Evolutionary conservation across 2,888 invertebrate species (phyloP), one percentile per base, ranked within the genome.

Genomic region (Eubasilissa splendida): DNA sequence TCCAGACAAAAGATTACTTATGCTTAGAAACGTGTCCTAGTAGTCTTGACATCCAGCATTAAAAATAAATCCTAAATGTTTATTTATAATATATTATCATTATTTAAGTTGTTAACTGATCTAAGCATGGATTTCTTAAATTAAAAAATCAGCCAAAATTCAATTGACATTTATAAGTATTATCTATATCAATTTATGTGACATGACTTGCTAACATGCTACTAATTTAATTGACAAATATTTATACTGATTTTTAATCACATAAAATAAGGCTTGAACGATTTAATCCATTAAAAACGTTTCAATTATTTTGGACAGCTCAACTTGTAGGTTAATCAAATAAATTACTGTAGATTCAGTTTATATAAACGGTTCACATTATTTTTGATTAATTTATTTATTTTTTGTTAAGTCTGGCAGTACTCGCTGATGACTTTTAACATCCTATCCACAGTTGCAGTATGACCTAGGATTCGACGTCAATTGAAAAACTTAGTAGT

Each of bases 401-500:
- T 42, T 42, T 42, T 42, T 42, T 42, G 1, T 42, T 4, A 42
- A 42, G 42, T 42, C 42, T 22, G 7, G 42, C 42, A 42, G 42
- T 4, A 42, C 22, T 22, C 7, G 42, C 1, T 42, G 3, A 7
- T 7, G 42, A 42, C 42, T 42, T 76, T 66, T 66, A n/a, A 42
- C 56, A 66, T 66, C 42, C 54, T 54, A 66, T 52, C 66, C 66
- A 56, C 71, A 80, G 58, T 52, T 52, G 70, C 70, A 53, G 71
- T 70, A 70, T 80, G 80, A 76, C 80, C 80, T 70, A 68, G 53
- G 76, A 76, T 76, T 70, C 59, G 70, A 70, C 53, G 66, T 65
- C 70, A 80, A 71, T 78, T 78, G 78, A 78, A 78, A 78, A 78
- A 78, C 78, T 78, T 73, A 73, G 71, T 73, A 63, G 78, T 71